Conservation (phyloP, 1,140 invertebrate genomes). For the Eupristina koningsbergeri region DNA sequence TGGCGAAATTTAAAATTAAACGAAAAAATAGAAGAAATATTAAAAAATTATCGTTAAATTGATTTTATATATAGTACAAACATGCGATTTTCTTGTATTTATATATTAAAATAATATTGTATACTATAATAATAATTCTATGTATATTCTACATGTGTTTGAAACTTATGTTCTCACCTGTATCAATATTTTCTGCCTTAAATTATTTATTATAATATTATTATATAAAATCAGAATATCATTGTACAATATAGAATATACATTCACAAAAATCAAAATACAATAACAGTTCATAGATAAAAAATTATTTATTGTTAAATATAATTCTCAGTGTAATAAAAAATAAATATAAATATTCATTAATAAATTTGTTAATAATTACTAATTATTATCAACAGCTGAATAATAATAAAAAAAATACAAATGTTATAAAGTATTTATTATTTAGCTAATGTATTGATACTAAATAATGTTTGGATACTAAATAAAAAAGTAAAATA, state of each 20-base stretch:
- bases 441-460: too few species aligned
- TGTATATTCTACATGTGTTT: neutral
- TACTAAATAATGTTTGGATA: too few species aligned
- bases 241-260: neutral
- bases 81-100: neutral
- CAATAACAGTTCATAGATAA: neutral
- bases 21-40: slow-evolving; percentile 71
- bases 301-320: neutral
- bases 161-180: neutral
- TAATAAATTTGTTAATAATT: neutral
- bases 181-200: neutral
- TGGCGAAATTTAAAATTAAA: slow-evolving; percentile 86
- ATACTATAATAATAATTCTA: neutral
- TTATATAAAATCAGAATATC: neutral
- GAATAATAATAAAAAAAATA: too few species aligned
- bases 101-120: slow-evolving; percentile 13
- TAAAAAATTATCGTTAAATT: slow-evolving; percentile 55
- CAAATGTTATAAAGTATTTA: too few species aligned
- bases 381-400: neutral
- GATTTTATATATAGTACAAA: slow-evolving; percentile 36
- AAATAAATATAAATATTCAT: neutral
- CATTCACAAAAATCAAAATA: neutral
- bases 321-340: neutral
- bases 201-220: neutral
- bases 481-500: neutral